Evolutionary conservation across 2,888 invertebrate species (phyloP), one percentile per base, ranked within the genome.

Genomic region (Petrophora chlorosata): DNA sequence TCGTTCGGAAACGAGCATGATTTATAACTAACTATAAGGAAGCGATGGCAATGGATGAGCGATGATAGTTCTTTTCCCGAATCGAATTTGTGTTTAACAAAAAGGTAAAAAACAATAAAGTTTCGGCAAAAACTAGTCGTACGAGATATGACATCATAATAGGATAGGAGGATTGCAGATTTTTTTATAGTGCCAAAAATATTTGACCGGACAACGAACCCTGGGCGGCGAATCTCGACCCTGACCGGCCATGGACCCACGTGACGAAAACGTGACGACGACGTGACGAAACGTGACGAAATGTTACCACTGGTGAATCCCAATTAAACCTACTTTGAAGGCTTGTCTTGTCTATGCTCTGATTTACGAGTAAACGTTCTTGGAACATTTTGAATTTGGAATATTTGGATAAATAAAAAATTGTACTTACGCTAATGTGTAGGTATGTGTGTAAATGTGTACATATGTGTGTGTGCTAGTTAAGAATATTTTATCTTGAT

Each of bases 151-250:
- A 78, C 76, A 73, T 79, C 82, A 80, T 83, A 82, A 83, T 84
- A 80, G 82, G 63, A 62, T 84, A 80, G 82, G 64, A 61, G 63
- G 72, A 76, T 67, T 82, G 83, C 78, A 77, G 70, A 77, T 80
- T 81, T 83, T 74, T 82, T 79, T 74, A 69, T 77, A 72, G 68
- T 69, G 68, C 65, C 74, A 61, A 74, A 79, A 86, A 87, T 85
- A 76, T 82, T 77, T 83, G 79, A 80, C 79, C 85, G 86, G 86
- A 65, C 85, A 68, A 73, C 64, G 86, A 83, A 76, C 85, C 72
- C 72, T 16, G 35, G 43, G 53, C 52, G 69, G 70, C 72, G 73
- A 76, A 79, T 75, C 61, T 67, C 72, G 82, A 71, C 82, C 81
- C 79, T 81, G 81, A 81, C 80, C 79, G 67, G 57, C 44, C 40